These are phyloP conservation scores for Sepiola atlantica DNA, from an alignment of 2,888 invertebrate genomes.

Conservation along the genomic window DNA sequence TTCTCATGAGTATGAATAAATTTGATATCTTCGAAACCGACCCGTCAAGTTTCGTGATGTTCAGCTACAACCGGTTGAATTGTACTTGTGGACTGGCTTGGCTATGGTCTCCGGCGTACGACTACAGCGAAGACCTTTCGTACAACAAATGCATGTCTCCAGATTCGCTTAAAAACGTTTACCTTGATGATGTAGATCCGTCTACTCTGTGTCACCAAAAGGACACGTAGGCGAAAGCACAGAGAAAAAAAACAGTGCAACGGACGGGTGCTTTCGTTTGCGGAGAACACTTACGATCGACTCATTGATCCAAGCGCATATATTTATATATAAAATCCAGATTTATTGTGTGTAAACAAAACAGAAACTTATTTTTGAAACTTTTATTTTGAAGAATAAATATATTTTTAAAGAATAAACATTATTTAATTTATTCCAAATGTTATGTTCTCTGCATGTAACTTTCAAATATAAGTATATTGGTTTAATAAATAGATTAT, in stretches of 20 bases:
- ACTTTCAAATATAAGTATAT: no score
- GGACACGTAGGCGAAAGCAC: accelerated
- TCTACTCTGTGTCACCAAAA: background rate
- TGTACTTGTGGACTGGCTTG: background rate
- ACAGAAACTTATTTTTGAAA: background rate
- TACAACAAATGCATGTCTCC: background rate
- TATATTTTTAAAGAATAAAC: background rate
- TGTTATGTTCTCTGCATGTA: no score
- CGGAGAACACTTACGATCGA: background rate
- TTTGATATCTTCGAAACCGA: background rate
- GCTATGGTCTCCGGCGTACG: background rate
- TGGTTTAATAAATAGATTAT: no score
- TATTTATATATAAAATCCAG: background rate
- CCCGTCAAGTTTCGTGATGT: background rate
- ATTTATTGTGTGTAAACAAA: background rate
- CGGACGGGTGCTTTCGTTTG: background rate
- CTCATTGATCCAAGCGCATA: background rate
- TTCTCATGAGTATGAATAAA: background rate
- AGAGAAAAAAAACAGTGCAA: background rate
- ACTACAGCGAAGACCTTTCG: background rate
- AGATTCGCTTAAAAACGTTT: background rate
- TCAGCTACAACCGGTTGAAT: background rate
- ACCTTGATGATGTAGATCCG: background rate
- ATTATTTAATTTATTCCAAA: background rate
- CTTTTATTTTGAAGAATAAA: background rate